phyloP scores from a whole-genome alignment of 2,888 invertebrate genomes.

The Cloeon dipterum region DNA sequence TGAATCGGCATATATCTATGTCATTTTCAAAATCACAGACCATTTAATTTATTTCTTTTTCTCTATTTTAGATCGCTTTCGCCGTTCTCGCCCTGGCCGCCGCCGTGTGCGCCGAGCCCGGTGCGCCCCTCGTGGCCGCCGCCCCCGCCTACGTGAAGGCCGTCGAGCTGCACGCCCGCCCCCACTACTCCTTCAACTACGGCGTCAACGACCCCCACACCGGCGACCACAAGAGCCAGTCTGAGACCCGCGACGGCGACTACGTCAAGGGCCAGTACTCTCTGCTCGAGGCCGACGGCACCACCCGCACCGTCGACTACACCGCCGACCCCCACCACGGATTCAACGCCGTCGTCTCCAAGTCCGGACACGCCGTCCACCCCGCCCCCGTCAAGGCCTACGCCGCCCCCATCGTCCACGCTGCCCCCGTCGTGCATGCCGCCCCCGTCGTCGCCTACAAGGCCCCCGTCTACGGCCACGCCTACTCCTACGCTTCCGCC shows the following conservation, averaged over 20 bases:
- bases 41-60: too few relatives aligned
- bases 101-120: neutral
- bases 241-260: slow-evolving; percentile 4
- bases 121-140: neutral
- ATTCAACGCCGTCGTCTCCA: slow-evolving; percentile 4
- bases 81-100: neutral
- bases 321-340: slow-evolving; percentile 3
- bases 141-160: neutral
- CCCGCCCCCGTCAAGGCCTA: neutral
- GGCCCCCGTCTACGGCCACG: neutral
- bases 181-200: slow-evolving; percentile 7
- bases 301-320: slow-evolving; percentile 2
- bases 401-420: neutral
- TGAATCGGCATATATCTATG: too few relatives aligned
- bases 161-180: slow-evolving; percentile 4
- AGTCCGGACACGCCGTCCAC: slow-evolving; percentile 2
- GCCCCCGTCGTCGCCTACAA: neutral
- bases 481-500: too few relatives aligned
- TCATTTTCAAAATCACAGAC: too few relatives aligned
- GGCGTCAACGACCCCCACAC: slow-evolving; percentile 8
- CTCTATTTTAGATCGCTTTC: neutral
- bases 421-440: neutral
- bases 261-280: slow-evolving; percentile 5
- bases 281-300: slow-evolving; percentile 3
- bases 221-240: slow-evolving; percentile 6